Evolutionary conservation across 2,888 invertebrate species (phyloP).

Genomic region (Sialis fuliginosa): DNA sequence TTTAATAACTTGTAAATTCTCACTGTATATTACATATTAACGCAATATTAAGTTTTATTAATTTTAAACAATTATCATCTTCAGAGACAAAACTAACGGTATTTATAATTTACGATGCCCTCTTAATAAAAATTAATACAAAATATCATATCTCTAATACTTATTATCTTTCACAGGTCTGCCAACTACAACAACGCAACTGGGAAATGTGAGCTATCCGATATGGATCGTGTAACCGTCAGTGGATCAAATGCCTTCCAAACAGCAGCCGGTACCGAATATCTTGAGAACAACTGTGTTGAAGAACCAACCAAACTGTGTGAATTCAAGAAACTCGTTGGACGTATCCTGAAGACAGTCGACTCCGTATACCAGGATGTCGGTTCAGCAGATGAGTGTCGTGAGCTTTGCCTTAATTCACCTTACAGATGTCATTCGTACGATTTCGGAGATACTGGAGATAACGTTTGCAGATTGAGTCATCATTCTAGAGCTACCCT

Average conservation of each 20-base stretch:
- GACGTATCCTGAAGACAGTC: slow-evolving; percentile 81
- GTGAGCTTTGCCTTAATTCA: slow-evolving; percentile 74
- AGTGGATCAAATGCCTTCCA: slow-evolving; percentile 61
- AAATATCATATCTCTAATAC: too few species aligned
- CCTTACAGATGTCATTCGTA: slow-evolving; percentile 86
- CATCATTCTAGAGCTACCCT: slow-evolving; percentile 82
- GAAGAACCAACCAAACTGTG: slow-evolving; percentile 88
- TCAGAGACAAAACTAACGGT: too few species aligned
- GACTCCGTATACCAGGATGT: slow-evolving; percentile 87
- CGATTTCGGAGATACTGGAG: slow-evolving; percentile 85
- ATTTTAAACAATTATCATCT: too few species aligned
- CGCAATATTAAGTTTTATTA: too few species aligned
- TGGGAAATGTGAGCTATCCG: slow-evolving; percentile 72
- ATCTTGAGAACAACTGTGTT: slow-evolving; percentile 84
- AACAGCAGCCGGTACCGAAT: slow-evolving; percentile 42
- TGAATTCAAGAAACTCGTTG: slow-evolving; percentile 79
- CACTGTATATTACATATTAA: too few species aligned
- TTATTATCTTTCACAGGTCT: slow-evolving; percentile 41
- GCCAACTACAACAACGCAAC: slow-evolving; percentile 77
- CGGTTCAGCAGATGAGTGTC: slow-evolving; percentile 69
- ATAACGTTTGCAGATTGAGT: slow-evolving; percentile 81
- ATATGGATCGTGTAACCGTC: slow-evolving; percentile 80
- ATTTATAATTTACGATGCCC: too few species aligned
- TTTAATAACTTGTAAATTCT: too few species aligned
- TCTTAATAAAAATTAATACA: too few species aligned